These are phyloP conservation scores for Brachypodius melanocephalos DNA, from an alignment of 2,113 vertebrate genomes.

Conservation along the genomic window DNA sequence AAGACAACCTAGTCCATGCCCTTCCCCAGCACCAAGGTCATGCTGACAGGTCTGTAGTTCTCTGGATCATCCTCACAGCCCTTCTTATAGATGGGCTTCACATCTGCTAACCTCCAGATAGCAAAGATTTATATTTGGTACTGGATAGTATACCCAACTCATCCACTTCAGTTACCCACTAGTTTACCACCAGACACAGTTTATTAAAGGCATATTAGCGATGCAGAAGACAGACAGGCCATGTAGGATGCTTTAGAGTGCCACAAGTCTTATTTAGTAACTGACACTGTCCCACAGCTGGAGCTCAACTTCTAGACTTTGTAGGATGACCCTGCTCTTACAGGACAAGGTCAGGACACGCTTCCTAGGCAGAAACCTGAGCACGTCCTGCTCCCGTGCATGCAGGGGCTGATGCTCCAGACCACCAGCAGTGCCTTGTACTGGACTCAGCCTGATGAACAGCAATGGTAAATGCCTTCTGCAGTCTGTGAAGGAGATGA, in stretches of 20 bases:
- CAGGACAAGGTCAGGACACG: not conserved
- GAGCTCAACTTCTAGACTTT: not conserved
- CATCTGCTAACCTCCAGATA: not conserved
- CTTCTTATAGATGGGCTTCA: not conserved
- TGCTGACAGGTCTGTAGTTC: not conserved
- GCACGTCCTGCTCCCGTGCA: rapidly evolving
- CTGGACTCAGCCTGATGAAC: not conserved
- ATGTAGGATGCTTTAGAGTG: not conserved
- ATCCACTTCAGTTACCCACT: not conserved
- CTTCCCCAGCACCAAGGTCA: not conserved
- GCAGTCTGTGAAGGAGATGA: not conserved
- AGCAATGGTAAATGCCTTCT: not conserved
- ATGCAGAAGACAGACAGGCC: not conserved
- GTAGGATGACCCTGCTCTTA: not conserved
- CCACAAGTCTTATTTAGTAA: not conserved
- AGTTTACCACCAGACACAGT: not conserved
- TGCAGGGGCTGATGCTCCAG: not conserved
- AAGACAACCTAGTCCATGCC: not conserved
- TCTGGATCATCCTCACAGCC: not conserved
- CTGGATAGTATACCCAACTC: not conserved
- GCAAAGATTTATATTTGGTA: not conserved
- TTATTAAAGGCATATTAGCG: not conserved
- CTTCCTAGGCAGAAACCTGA: not conserved
- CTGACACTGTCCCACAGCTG: not conserved
- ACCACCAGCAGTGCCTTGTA: not conserved